Evolutionary conservation across 2,888 invertebrate genomes (phyloP).

Genomic region (Catonia carolina): DNA sequence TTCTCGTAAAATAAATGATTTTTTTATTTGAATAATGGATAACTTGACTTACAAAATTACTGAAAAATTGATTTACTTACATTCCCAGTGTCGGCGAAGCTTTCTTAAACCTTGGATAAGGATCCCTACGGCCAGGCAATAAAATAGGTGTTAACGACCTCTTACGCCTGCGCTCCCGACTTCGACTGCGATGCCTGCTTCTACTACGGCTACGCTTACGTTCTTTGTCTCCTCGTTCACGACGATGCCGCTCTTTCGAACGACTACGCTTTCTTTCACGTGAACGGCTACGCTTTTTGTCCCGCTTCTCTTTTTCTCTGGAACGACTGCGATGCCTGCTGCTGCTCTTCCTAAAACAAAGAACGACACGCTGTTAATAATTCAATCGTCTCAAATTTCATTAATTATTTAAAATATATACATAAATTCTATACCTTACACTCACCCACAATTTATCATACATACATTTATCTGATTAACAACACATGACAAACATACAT

Average conservation of each 20-base stretch:
- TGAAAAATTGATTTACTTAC: slow-evolving; percentile 38
- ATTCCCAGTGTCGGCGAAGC: slow-evolving; percentile 43
- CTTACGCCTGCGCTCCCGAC: slow-evolving; percentile 31
- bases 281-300: slow-evolving; percentile 30
- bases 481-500: no score
- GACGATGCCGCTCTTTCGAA: slow-evolving; percentile 24
- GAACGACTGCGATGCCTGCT: slow-evolving; percentile 47
- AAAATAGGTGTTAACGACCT: slow-evolving; percentile 37
- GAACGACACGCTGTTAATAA: slow-evolving; percentile 10
- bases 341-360: slow-evolving; percentile 43
- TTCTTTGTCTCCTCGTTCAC: slow-evolving; percentile 28
- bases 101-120: slow-evolving; percentile 41
- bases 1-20: no score
- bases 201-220: slow-evolving; percentile 30
- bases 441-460: no score
- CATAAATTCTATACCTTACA: no score
- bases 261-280: slow-evolving; percentile 27
- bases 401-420: no score
- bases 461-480: no score
- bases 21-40: no score
- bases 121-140: slow-evolving; percentile 44
- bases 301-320: slow-evolving; percentile 36
- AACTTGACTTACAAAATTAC: no score
- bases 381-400: background rate
- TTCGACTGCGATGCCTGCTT: slow-evolving; percentile 31